A percentile compares a stretch with the other conserved stretches of the same genome.
phyloP scores from a whole-genome alignment of 2,797 vertebrate species.

The Neopelma chrysocephalum region DNA sequence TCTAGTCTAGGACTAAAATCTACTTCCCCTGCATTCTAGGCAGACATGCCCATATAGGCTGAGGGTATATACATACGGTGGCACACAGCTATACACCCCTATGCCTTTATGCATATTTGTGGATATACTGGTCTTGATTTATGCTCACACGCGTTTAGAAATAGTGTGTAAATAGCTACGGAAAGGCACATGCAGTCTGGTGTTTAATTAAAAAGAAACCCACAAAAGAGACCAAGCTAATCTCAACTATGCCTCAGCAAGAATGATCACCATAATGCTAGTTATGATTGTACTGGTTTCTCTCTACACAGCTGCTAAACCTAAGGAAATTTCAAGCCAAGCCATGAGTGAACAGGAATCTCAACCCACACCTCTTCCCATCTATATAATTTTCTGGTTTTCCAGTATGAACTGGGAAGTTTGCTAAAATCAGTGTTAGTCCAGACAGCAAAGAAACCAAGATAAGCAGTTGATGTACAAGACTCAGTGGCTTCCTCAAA shows the following conservation, averaged over 20 bases:
- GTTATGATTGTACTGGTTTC: neutral
- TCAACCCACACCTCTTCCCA: neutral
- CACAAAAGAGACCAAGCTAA: neutral
- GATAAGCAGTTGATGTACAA: neutral
- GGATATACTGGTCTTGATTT: neutral
- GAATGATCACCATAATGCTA: neutral
- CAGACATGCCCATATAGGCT: neutral
- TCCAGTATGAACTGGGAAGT: neutral
- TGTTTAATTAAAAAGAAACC: neutral
- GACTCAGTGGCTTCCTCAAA: neutral
- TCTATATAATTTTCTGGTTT: neutral
- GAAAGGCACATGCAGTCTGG: neutral
- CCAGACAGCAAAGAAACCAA: neutral
- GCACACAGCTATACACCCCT: neutral
- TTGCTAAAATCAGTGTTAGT: neutral
- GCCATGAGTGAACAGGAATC: neutral
- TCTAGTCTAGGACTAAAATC: constrained; percentile 4
- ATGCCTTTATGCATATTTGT: neutral
- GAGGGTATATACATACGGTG: neutral
- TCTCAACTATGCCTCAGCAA: neutral
- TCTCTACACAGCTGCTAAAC: neutral
- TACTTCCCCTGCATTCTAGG: neutral
- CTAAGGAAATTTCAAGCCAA: neutral
- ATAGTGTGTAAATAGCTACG: neutral
- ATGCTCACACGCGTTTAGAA: neutral